Conservation (phyloP, 2,888 invertebrate genomes). For the Lithophane ornitopus region DNA sequence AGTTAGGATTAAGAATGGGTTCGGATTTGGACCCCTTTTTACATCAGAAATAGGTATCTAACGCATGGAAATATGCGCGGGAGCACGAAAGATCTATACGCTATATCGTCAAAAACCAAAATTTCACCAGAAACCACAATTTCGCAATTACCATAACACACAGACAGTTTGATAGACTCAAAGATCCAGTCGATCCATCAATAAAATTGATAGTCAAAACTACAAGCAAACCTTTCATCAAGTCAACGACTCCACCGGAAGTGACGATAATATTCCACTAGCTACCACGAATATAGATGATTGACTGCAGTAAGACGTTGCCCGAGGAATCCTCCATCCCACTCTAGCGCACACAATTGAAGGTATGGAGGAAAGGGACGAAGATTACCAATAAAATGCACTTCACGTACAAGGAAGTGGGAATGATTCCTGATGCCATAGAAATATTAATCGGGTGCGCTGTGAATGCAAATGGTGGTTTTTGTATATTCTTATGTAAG, state of each 20-base stretch:
- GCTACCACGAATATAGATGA: slow-evolving; percentile 90
- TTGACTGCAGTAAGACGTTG: slow-evolving; percentile 85
- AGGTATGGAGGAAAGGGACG: slow-evolving; percentile 70
- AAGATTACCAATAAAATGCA: slow-evolving; percentile 80
- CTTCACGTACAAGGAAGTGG: slow-evolving; percentile 88
- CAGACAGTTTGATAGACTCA: slow-evolving; percentile 36
- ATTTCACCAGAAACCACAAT: background rate
- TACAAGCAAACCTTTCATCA: slow-evolving; percentile 62
- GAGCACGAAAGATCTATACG: no score
- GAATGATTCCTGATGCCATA: slow-evolving; percentile 85
- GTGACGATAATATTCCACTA: slow-evolving; percentile 88
- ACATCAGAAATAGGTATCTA: background rate
- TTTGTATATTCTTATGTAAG: slow-evolving; percentile 67
- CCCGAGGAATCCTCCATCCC: slow-evolving; percentile 50
- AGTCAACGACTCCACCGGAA: slow-evolving; percentile 88
- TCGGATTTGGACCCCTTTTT: background rate
- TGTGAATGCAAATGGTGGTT: slow-evolving; percentile 70
- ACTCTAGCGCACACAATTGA: slow-evolving; percentile 71
- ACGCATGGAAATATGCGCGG: background rate
- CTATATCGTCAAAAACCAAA: background rate
- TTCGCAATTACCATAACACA: slow-evolving; percentile 19
- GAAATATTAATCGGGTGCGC: slow-evolving; percentile 86
- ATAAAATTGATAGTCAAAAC: slow-evolving; percentile 57
- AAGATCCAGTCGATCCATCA: slow-evolving; percentile 48
- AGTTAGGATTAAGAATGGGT: background rate